phyloP scores from a whole-genome alignment of 2,797 vertebrate genomes.

The Xenentodon cancila region DNA sequence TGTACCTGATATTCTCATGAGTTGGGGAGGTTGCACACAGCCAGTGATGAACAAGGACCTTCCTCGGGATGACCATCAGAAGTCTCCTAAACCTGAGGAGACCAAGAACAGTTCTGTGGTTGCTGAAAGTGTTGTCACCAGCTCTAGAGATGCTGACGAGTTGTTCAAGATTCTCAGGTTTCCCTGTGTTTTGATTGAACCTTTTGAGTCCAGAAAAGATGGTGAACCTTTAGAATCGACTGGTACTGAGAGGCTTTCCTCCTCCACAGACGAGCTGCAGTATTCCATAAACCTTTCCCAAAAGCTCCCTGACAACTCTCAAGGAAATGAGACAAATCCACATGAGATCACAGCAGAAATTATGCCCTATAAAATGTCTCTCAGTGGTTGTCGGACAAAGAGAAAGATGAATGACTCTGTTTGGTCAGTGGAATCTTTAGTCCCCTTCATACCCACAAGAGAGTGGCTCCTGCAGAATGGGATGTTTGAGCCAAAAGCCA shows the following conservation, averaged over 20 bases:
- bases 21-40: conserved; percentile 32
- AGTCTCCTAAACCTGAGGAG: conserved; percentile 1
- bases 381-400: not conserved
- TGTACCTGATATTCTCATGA: conserved; percentile 57
- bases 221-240: not conserved
- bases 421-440: conserved; percentile 75
- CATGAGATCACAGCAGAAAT: conserved; percentile 10
- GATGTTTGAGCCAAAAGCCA: conserved; percentile 20
- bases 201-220: not conserved
- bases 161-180: conserved; percentile 39
- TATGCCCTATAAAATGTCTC: conserved; percentile 1
- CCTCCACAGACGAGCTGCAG: conserved; percentile 1
- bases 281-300: not conserved
- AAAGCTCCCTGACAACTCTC: not conserved
- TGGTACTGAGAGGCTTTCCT: not conserved
- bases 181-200: conserved; percentile 8
- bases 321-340: conserved; percentile 7
- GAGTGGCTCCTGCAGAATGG: conserved; percentile 54
- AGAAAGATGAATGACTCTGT: conserved; percentile 60
- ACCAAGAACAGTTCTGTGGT: no score
- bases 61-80: conserved; percentile 1
- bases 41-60: not conserved
- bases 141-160: not conserved
- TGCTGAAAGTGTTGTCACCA: not conserved
- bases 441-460: conserved; percentile 49